Evolutionary conservation across 2,113 vertebrate species (phyloP).

Genomic region (Istiophorus platypterus): DNA sequence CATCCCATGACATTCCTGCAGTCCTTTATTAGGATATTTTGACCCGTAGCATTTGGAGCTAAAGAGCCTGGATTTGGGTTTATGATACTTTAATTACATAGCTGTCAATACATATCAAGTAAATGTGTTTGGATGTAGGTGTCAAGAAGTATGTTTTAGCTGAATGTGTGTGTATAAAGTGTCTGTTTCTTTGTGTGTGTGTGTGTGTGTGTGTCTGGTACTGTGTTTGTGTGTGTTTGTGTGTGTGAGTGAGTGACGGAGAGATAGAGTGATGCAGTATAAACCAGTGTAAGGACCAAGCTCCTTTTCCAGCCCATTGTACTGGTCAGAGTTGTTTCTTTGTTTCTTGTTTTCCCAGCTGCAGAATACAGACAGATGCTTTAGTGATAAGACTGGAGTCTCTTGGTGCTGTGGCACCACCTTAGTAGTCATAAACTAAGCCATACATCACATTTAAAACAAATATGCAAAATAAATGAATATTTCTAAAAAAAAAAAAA

Average conservation of each 20-base stretch:
- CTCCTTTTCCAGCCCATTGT: conserved; percentile 53
- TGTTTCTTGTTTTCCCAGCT: conserved; percentile 45
- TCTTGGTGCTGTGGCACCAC: conserved; percentile 38
- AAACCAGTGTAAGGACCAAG: conserved; percentile 53
- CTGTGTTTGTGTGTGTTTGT: conserved; percentile 29
- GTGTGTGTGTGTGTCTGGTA: conserved; percentile 26
- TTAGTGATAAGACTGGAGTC: conserved; percentile 35
- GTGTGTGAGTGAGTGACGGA: conserved; percentile 28
- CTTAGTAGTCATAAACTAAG: conserved; percentile 74
- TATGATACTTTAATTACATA: conserved; percentile 32
- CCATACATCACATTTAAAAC: conserved; percentile 74
- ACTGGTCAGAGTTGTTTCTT: conserved; percentile 52
- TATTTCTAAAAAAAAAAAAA: conserved; percentile 65
- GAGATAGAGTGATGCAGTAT: conserved; percentile 39
- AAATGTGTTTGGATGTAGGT: conserved; percentile 42
- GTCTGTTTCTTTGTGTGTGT: conserved; percentile 25
- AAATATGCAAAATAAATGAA: conserved; percentile 81
- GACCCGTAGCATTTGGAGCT: conserved; percentile 24
- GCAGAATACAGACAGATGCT: conserved; percentile 44
- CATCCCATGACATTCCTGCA: conserved; percentile 13
- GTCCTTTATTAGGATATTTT: conserved; percentile 17
- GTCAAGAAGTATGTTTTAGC: conserved; percentile 12
- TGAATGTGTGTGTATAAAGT: conserved; percentile 31
- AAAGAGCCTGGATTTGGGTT: conserved; percentile 18
- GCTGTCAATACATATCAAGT: conserved; percentile 60